Percentiles rank a stretch among this genome's conserved stretches.
phyloP scores from a whole-genome alignment of 2,888 invertebrate genomes.

The Heliconius erato region DNA sequence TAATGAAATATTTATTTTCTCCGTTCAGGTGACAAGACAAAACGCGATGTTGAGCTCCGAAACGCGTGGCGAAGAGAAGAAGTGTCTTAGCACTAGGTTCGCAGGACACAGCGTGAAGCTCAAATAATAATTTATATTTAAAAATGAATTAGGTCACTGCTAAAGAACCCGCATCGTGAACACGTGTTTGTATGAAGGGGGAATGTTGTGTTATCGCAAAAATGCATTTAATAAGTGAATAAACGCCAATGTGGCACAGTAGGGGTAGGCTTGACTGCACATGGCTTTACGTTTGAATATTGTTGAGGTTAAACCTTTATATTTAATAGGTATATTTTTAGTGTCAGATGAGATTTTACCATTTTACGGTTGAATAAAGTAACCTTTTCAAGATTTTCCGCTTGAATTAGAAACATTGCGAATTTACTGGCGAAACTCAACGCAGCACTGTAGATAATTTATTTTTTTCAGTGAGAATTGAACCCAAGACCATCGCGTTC shows the following conservation, averaged over 20 bases:
- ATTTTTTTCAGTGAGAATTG: background rate
- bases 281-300: background rate
- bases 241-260: background rate
- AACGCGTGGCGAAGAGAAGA: background rate
- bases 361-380: too few relatives aligned
- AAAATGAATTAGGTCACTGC: conserved; percentile 15
- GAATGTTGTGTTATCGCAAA: background rate
- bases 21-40: background rate
- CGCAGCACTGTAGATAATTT: background rate
- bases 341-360: too few relatives aligned
- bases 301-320: background rate
- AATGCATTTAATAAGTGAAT: background rate
- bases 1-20: background rate
- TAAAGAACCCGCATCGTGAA: conserved; percentile 24
- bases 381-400: too few relatives aligned
- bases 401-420: too few relatives aligned
- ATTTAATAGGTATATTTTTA: background rate
- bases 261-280: background rate
- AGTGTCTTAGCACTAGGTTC: background rate
- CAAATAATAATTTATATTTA: background rate
- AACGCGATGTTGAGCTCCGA: background rate
- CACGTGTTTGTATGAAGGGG: conserved; percentile 2
- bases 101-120: background rate
- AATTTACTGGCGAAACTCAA: too few relatives aligned
- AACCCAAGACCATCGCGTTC: background rate